Evolutionary conservation across 2,113 vertebrate genomes (phyloP), one percentile per base, ranked within the genome.

Genomic region (Cochlearius cochlearius): DNA sequence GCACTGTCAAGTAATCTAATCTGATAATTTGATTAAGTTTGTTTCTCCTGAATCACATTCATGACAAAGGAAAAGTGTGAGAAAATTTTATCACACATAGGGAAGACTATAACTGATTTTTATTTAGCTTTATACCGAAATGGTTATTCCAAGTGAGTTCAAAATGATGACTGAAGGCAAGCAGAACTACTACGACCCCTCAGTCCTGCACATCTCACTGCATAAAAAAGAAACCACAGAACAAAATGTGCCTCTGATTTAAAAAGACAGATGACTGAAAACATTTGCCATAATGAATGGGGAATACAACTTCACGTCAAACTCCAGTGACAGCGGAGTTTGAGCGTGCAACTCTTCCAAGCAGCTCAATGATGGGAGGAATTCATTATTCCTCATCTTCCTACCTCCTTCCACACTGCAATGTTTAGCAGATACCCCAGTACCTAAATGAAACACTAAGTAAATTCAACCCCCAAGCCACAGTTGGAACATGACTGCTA

Each of bases 401-500:
- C 60, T 29, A 45, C 47, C 56, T 77, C 93, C 69, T 74, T 59
- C 26, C 79, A 20, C 58, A 9, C 23, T 22, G 64, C 50, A 39
- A 4, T 0, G 12, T 8, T 79, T 7, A 78, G 73, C 75, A 78
- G 66, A 38, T 41, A 39, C 26, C 59, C 30, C 7, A 5, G 34
- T 1, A 67, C 52, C 25, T 27, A 10, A 39, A 59, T 1, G 8
- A 72, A 88, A 56, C 1, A 5, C 49, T 52, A 3, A 45, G 15
- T 10, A 12, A 63, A 59, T 55, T 34, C 64, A 38, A 27, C 9
- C 73, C 5, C 0, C 14, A 14, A 22, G 27, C 29, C 86, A n/a
- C 1, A 11, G 38, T 0, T n/a, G n/a, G 55, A 52, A 43, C 27
- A 21, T 0, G 8, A 58, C 53, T 17, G 71, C 53, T 18, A 0